Base-by-base conservation (phyloP, 1,140 invertebrate genomes). In the Latrodectus geometricus region DNA sequence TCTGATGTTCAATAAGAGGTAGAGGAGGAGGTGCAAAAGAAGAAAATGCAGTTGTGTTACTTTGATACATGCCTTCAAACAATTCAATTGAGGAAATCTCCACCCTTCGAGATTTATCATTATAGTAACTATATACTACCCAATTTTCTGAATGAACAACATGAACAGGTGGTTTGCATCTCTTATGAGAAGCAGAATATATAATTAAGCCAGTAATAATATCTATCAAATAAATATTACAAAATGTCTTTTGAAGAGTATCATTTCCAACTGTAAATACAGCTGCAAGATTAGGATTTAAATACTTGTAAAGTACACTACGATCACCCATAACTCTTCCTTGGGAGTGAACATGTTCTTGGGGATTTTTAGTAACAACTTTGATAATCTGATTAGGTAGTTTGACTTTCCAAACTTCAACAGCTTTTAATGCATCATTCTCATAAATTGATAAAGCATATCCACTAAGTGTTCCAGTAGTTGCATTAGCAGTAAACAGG, bases 61-160 rank as follows among this genome's bases (percentile, higher is more conserved):
- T 94, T 91, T 98, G 97, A 56, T 93, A 92, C 89, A 95, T 95
- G 35, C 98, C 98, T 92, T 99, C 98, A 90, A 97, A 99, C 72
- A 99, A 91, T 92, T 99, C 98, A 89, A 99, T 92, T 8, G 97
- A 95, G 8, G 95, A 95, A 23, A 99, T 93, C 93, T 99, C 98
- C 66, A 95, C 95, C 81, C 98, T 93, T 69, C 98, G 94, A 89
- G 94, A 95, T 91, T 98, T 98, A 88, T 98, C 96, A 92, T 96
- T 99, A 91, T 95, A 98, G 90, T 96, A 98, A 76, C 96, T 94
- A 91, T 99, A 99, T 74, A 98, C 95, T 23, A 99, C 90, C 96
- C 97, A 99, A 92, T 99, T 99, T 92, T 99, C 98, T 0, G 97
- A 96, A 92, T 99, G 97, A 49, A 99, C 95, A 75, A 99, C 92